Conservation (phyloP, 2,888 invertebrate species). For the Autographa gamma region DNA sequence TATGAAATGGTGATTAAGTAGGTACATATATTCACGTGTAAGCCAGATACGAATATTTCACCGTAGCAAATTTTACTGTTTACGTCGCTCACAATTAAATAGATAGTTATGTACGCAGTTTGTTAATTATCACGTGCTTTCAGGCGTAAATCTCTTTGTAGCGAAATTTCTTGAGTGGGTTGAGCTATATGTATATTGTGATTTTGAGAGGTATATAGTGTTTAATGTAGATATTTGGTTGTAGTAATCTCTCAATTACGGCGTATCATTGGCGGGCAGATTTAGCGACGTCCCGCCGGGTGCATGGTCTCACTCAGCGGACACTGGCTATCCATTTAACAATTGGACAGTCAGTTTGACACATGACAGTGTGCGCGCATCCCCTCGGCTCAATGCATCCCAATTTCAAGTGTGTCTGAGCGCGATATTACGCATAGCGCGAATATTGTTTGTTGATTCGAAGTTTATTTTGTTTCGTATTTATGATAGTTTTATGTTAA, state of each 20-base stretch:
- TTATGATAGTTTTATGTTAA: neutral
- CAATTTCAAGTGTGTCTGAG: conserved; percentile 44
- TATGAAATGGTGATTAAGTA: conserved; percentile 45
- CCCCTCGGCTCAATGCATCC: conserved; percentile 57
- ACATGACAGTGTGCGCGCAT: conserved; percentile 66
- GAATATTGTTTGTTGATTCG: conserved; percentile 29
- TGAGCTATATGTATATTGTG: conserved; percentile 7
- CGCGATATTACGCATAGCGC: conserved; percentile 21
- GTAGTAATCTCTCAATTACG: conserved; percentile 65
- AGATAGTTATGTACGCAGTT: conserved; percentile 37
- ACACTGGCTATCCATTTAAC: conserved; percentile 74
- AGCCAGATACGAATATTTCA: conserved; percentile 36
- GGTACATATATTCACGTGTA: conserved; percentile 38
- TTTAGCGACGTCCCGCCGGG: conserved; percentile 70
- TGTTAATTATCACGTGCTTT: conserved; percentile 44
- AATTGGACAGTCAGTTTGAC: conserved; percentile 77
- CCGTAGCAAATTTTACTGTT: conserved; percentile 31
- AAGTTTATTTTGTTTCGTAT: neutral
- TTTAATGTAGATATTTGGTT: neutral
- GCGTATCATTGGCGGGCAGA: conserved; percentile 63
- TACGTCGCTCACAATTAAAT: conserved; percentile 29
- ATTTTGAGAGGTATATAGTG: conserved; percentile 3
- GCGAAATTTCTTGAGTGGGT: conserved; percentile 31
- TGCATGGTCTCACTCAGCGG: conserved; percentile 65
- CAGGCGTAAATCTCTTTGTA: conserved; percentile 45